Conservation (phyloP, 2,797 vertebrate species). For the Tympanoctomys barrerae region DNA sequence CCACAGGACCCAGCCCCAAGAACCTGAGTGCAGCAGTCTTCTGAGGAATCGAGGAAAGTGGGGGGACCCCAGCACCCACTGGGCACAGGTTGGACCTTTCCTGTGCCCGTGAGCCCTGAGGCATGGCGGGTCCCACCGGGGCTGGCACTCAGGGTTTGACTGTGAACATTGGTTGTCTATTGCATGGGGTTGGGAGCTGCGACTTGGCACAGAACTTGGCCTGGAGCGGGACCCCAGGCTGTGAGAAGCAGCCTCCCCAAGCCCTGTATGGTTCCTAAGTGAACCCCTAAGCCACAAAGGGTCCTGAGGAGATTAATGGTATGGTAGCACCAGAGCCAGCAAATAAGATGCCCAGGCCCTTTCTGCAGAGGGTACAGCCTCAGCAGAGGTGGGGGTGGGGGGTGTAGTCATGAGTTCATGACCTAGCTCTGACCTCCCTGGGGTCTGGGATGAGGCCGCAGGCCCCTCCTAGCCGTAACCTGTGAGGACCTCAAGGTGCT, state of each 20-base stretch:
- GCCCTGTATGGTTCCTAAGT: neutral
- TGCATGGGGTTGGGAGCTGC: neutral
- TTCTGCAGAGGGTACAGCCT: conserved; percentile 7
- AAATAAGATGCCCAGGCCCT: neutral
- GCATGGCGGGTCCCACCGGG: no score
- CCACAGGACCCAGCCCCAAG: neutral
- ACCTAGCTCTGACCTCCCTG: conserved; percentile 65
- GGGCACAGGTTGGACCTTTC: neutral
- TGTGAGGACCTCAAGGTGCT: neutral
- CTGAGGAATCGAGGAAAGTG: neutral
- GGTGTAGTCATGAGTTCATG: conserved; percentile 20
- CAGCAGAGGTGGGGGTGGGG: no score
- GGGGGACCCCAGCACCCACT: neutral
- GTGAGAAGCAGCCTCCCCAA: neutral
- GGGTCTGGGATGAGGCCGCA: no score
- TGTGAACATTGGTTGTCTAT: neutral
- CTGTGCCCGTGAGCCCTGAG: neutral
- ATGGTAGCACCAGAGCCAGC: neutral
- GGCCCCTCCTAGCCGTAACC: neutral
- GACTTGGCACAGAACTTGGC: neutral
- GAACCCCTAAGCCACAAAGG: neutral
- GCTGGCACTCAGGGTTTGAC: neutral
- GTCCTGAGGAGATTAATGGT: neutral
- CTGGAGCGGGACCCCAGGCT: neutral
- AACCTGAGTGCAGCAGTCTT: neutral